Conservation (phyloP, 2,888 invertebrate species). For the Drosophila kanekoi region DNA sequence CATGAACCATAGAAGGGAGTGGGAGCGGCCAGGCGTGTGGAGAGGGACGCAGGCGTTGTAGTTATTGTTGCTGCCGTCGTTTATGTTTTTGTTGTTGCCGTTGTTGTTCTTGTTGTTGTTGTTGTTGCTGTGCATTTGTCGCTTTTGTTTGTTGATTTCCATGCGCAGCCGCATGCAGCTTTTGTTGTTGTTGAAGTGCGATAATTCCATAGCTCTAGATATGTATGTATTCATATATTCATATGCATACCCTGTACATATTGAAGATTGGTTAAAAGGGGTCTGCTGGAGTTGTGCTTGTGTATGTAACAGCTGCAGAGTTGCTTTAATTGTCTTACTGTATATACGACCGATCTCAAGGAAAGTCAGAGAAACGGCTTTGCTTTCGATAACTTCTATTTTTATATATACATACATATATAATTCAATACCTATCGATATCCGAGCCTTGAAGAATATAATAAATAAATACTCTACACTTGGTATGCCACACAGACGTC, state of each 20-base stretch:
- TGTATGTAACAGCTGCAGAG: background rate
- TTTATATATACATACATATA: no score
- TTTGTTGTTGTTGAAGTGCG: conserved; percentile 68
- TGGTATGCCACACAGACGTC: no score
- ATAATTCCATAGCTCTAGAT: conserved; percentile 66
- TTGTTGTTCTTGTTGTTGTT: conserved; percentile 21
- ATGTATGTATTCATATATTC: conserved; percentile 12
- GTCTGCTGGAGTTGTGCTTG: background rate
- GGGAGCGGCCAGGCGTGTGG: conserved; percentile 8
- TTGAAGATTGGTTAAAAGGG: background rate
- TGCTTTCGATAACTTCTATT: no score
- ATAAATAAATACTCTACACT: no score
- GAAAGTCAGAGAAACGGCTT: no score
- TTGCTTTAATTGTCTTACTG: no score
- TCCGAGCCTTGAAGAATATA: no score
- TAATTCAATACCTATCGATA: no score
- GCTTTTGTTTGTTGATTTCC: conserved; percentile 66
- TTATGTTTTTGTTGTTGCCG: conserved; percentile 19
- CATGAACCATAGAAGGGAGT: conserved; percentile 31
- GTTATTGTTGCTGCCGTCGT: conserved; percentile 23
- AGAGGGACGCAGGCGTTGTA: conserved; percentile 25
- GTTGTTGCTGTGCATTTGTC: conserved; percentile 59
- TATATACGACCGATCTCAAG: no score
- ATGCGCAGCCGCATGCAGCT: conserved; percentile 37
- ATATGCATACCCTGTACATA: background rate